These are phyloP conservation scores for Rhinolophus sinicus DNA, from an alignment of 2,113 vertebrate species.

Conservation along the genomic window DNA sequence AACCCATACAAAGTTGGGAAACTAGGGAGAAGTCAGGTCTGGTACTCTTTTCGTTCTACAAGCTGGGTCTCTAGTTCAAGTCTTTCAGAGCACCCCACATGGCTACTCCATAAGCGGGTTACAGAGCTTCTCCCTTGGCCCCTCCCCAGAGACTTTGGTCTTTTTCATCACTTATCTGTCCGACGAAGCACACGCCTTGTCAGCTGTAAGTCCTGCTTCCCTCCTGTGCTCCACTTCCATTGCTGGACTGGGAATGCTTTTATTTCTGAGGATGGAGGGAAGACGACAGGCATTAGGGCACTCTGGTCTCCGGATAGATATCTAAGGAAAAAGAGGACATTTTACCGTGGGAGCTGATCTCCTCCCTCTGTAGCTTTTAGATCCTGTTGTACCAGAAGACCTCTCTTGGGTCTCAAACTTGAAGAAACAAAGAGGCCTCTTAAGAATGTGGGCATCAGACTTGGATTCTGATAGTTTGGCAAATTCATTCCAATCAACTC, in stretches of 20 bases:
- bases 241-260: background rate
- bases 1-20: background rate
- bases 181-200: background rate
- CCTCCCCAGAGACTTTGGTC: background rate
- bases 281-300: background rate
- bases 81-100: background rate
- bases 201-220: background rate
- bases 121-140: background rate
- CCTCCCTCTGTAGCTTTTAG: background rate
- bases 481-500: background rate
- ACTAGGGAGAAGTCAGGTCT: background rate
- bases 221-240: background rate
- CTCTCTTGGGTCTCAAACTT: background rate
- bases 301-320: background rate
- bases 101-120: background rate
- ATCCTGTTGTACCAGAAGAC: background rate
- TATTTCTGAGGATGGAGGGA: conserved; percentile 1
- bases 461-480: background rate
- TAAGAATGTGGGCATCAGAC: background rate
- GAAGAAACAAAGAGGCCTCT: background rate
- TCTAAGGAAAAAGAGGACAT: background rate
- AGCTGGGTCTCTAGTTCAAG: background rate
- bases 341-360: background rate
- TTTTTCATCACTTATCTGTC: background rate
- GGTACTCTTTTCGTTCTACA: background rate